Evolutionary conservation across 2,113 vertebrate species (phyloP), one percentile per base, ranked within the genome.

Genomic region (Rhinoderma darwinii): DNA sequence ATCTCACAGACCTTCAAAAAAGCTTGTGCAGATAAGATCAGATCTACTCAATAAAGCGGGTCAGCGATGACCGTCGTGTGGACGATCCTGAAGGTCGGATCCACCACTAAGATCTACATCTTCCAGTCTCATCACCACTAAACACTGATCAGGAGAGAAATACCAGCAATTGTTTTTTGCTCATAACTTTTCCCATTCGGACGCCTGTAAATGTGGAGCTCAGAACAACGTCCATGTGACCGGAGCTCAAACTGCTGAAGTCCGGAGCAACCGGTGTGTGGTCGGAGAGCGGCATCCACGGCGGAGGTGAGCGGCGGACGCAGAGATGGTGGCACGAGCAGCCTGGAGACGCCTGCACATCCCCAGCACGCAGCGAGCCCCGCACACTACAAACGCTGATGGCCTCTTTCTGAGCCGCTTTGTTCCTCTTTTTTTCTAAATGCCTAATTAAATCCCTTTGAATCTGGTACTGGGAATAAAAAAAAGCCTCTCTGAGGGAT

Each of bases 381-480:
- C 35, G 84, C 76, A 81, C 41, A 73, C 84, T 81, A 73, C 76
- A 81, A 59, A 81, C 77, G 63, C 84, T 73, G 84, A 73, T 86
- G 84, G 84, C 84, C 84, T 81, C 84, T 86, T 86, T 81, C 77
- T 86, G 63, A 73, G 77, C 47, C 22, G 63, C 66, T 86, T 81
- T 80, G 61, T 86, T 86, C 84, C 66, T 81, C 80, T 81, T 73
- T 81, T 84, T 70, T 73, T 73, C 37, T 81, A 73, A 86, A 86
- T 86, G 76, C 77, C 77, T 86, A 86, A 86, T 86, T 86, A 86
- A 86, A 86, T 86, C 77, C 84, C 77, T 86, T 86, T 86, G 77
- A 81, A 81, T 86, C 30, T 44, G n/a, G 84, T 30, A 73, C 77
- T 73, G 76, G 74, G 77, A 86, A 86, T 86, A 70, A 70, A 86